Evolutionary conservation across 2,797 vertebrate genomes (phyloP).

Genomic region (Chanos chanos): DNA sequence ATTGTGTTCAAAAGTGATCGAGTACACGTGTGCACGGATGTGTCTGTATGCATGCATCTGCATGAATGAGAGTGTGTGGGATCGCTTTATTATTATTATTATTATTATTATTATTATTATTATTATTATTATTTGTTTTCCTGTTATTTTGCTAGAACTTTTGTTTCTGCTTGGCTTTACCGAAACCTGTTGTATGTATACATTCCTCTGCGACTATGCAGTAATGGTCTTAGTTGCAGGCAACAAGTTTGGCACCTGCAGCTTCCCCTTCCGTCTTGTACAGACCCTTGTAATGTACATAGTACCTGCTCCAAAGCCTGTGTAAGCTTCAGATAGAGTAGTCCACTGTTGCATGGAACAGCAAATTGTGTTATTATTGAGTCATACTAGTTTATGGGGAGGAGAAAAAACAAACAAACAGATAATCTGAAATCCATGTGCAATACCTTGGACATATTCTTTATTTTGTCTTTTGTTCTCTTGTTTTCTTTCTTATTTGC

Average conservation of each 20-base stretch:
- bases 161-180: slow-evolving; percentile 64
- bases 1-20: slow-evolving; percentile 37
- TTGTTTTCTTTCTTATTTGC: slow-evolving; percentile 13
- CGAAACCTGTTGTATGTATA: slow-evolving; percentile 47
- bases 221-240: slow-evolving; percentile 73
- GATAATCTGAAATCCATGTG: slow-evolving; percentile 78
- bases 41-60: slow-evolving; percentile 67
- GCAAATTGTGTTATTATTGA: slow-evolving; percentile 73
- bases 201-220: slow-evolving; percentile 63
- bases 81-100: slow-evolving; percentile 39
- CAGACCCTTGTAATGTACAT: slow-evolving; percentile 86
- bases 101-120: slow-evolving; percentile 44
- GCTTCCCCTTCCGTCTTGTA: slow-evolving; percentile 77
- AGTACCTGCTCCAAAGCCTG: slow-evolving; percentile 69
- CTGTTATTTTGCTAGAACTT: slow-evolving; percentile 70
- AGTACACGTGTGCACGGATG: slow-evolving; percentile 41
- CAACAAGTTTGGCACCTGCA: slow-evolving; percentile 70
- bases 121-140: slow-evolving; percentile 51
- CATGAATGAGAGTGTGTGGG: slow-evolving; percentile 53
- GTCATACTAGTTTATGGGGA: slow-evolving; percentile 79
- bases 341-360: slow-evolving; percentile 87
- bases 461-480: slow-evolving; percentile 43
- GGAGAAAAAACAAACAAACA: slow-evolving; percentile 76
- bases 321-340: slow-evolving; percentile 84
- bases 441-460: slow-evolving; percentile 76